Percentiles rank a stretch among this genome's conserved stretches.
Evolutionary conservation across 2,797 vertebrate species (phyloP).

Genomic region (Neosilurus mollespiculum): DNA sequence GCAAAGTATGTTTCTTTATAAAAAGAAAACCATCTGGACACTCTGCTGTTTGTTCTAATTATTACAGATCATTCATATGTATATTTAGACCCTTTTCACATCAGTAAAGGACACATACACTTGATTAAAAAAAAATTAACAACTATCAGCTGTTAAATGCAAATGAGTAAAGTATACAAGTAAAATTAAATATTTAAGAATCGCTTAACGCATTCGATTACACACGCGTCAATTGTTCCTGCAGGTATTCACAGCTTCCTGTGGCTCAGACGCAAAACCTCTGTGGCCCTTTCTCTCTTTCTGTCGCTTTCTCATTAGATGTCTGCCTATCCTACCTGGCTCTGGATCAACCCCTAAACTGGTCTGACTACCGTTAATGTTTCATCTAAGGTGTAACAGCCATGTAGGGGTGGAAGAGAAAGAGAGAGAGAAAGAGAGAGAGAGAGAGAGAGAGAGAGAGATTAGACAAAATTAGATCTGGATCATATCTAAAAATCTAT

Average conservation of each 20-base stretch:
- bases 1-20: slow-evolving; percentile 6
- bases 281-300: background rate
- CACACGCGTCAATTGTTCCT: background rate
- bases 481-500: no score
- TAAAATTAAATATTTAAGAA: background rate
- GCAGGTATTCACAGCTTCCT: slow-evolving; percentile 27
- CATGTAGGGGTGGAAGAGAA: background rate
- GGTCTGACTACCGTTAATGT: slow-evolving; percentile 30
- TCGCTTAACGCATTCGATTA: background rate
- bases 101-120: background rate
- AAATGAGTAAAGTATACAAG: background rate
- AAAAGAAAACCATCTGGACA: slow-evolving; percentile 41
- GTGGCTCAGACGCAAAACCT: background rate
- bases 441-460: background rate
- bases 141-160: no score
- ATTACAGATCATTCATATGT: slow-evolving; percentile 9
- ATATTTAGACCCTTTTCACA: slow-evolving; percentile 1
- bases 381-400: slow-evolving; percentile 37
- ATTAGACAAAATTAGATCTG: no score
- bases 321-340: slow-evolving; percentile 7
- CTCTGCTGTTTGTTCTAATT: slow-evolving; percentile 25
- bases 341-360: slow-evolving; percentile 29
- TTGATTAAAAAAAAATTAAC: no score
- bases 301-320: slow-evolving; percentile 39
- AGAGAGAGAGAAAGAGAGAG: background rate